Percentiles rank a stretch among this genome's conserved stretches.
These are phyloP conservation scores for Thalassoma bifasciatum DNA, from an alignment of 2,113 vertebrate genomes.

Conservation along the genomic window DNA sequence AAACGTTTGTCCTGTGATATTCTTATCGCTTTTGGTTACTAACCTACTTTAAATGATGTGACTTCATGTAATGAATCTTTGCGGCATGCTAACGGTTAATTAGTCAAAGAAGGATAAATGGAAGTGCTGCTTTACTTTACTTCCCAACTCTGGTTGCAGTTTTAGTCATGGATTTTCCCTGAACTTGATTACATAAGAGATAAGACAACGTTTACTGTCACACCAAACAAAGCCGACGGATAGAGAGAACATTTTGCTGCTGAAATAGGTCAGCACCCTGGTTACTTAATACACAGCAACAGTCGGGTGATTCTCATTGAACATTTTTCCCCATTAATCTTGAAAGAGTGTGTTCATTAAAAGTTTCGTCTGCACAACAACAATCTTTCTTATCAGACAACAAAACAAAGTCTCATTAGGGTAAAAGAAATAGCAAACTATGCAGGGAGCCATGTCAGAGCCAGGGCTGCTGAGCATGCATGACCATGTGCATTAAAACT, in stretches of 20 bases:
- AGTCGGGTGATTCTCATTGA: background rate
- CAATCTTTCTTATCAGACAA: background rate
- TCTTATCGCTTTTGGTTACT: background rate
- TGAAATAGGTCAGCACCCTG: constrained; percentile 32
- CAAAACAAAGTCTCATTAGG: constrained; percentile 11
- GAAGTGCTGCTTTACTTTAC: background rate
- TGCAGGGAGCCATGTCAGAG: constrained; percentile 2
- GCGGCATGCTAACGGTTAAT: background rate
- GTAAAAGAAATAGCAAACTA: background rate
- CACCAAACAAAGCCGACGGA: constrained; percentile 16
- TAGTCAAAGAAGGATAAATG: constrained; percentile 6
- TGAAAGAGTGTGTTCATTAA: constrained; percentile 5
- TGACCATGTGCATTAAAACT: constrained; percentile 38
- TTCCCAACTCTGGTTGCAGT: background rate
- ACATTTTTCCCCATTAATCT: constrained; percentile 1
- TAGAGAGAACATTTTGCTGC: constrained; percentile 17
- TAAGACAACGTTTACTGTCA: constrained; percentile 39
- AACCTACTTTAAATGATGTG: background rate
- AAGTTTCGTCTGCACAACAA: background rate
- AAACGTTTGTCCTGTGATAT: background rate
- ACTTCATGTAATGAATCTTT: background rate
- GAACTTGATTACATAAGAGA: constrained; percentile 56
- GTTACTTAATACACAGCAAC: constrained; percentile 35
- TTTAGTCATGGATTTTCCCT: constrained; percentile 7
- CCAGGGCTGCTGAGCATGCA: constrained; percentile 27